Evolutionary conservation across 2,888 invertebrate species (phyloP), one percentile per base, ranked within the genome.

Genomic region (Dasypolia templi): DNA sequence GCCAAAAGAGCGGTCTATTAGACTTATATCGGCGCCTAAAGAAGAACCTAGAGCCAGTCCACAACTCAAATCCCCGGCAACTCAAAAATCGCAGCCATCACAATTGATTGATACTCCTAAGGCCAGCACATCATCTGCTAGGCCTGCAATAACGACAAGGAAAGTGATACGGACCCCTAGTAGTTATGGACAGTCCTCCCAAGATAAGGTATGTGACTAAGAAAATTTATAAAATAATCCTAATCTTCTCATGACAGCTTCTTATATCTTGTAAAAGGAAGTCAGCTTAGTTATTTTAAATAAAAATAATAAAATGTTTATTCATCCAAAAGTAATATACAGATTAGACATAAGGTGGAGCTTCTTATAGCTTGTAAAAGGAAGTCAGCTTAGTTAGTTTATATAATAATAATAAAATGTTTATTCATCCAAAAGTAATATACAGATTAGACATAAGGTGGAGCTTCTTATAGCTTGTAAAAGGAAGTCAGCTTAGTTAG

Each of bases 121-220:
- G 84, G 85, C 94, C 0, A 92, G 92, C 74, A 92, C 94, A 19
- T 93, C 95, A 3, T 85, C 91, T 29, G 90, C 91, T 3, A 92
- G 89, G 81, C 79, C 86, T 49, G 75, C 81, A 17, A 89, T 79
- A 77, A 95, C 94, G 80, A 90, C 93, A 11, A 92, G 92, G 49
- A 95, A 95, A 83, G 81, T 91, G 29, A 85, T 88, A 59, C 89
- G 94, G 46, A 80, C 90, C 29, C 86, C 92, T 11, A 75, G 88
- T 35, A 94, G 86, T 73, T 89, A 93, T 71, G 90, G 93, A 19
- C 92, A 91, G 75, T 89, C 93, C 5, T 81, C 89, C 6, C 83
- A 87, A 79, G 95, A 95, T 72, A 95, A 95, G 92, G 95, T 95
- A 91, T 90, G 88, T 32, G 4, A 26, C 19, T n/a, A 42, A 11